Base-by-base conservation (phyloP, 2,113 vertebrate species). In the Chaetorhynchus papuensis region DNA sequence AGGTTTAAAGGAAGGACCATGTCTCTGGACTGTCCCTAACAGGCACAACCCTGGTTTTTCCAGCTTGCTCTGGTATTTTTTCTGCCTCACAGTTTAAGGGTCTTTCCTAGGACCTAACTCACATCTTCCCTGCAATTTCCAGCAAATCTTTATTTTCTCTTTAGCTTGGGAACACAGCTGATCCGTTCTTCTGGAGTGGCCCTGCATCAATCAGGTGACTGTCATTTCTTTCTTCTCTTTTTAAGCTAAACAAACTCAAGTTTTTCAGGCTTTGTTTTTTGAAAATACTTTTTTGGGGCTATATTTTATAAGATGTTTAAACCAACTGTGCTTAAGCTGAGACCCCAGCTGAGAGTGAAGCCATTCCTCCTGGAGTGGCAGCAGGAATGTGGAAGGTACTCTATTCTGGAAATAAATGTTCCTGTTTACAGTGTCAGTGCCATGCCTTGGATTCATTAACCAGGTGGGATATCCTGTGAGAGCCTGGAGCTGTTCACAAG, bases 111-210 rank as follows among this genome's bases (percentile, higher is more conserved):
- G 19, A 45, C 31, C 17, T 44, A 49, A 39, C 35, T 77, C 35
- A 27, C 16, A 47, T 50, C 18, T 47, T 63, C 37, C 16, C 26
- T 81, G 22, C 27, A 35, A 11, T 41, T 68, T 77, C n/a, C 45
- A 57, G 49, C 35, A 44, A 37, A 33, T 61, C 33, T 68, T 44
- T 1, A 13, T 71, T 83, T 75, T 61, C n/a, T 21, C 11, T 33
- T 41, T 42, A 53, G 9, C 17, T 39, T 81, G 14, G 50, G 30
- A 47, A 45, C 24, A 35, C 33, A 74, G 37, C 31, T 6, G 16
- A 45, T 28, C 27, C 0, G 0, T 56, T 45, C 27, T n/a, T 19
- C 50, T 44, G 50, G 9, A 65, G 24, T 30, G 45, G 50, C 14
- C n/a, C 45, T 8, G 2, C 16, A 6, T 28, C 16, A 26, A 4